phyloP scores from a whole-genome alignment of 2,113 vertebrate genomes.

The Fulmarus glacialis region DNA sequence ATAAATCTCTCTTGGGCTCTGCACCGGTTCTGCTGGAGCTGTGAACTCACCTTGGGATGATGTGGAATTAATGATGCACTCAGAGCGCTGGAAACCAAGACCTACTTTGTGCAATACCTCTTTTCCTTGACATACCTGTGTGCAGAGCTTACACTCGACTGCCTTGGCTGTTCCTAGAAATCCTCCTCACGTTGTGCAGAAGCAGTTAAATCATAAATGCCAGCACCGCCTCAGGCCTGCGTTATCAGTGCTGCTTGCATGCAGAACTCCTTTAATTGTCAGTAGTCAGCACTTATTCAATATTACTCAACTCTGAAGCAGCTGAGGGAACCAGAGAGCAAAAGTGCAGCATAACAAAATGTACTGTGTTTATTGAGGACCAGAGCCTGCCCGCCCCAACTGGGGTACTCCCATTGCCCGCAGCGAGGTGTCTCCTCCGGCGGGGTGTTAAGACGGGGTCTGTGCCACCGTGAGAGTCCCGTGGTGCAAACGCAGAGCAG shows the following conservation, averaged over 20 bases:
- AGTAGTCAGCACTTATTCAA: background rate
- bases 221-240: background rate
- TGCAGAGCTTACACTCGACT: background rate
- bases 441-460: background rate
- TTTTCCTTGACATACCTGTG: background rate
- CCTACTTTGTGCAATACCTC: background rate
- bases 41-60: background rate
- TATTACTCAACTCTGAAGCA: background rate
- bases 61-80: background rate
- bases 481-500: background rate
- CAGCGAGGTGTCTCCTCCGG: accelerated
- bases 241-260: background rate
- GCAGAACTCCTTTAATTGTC: background rate
- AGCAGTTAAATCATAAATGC: background rate
- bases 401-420: background rate
- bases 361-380: background rate
- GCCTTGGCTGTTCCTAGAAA: background rate
- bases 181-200: background rate
- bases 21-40: background rate
- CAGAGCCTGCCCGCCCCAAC: background rate
- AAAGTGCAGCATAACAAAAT: accelerated
- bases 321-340: background rate
- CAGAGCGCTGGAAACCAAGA: background rate
- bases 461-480: accelerated
- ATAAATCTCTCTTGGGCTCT: background rate